Evolutionary conservation across 2,797 vertebrate genomes (phyloP), one percentile per base, ranked within the genome.

Genomic region (Gastrophryne carolinensis): DNA sequence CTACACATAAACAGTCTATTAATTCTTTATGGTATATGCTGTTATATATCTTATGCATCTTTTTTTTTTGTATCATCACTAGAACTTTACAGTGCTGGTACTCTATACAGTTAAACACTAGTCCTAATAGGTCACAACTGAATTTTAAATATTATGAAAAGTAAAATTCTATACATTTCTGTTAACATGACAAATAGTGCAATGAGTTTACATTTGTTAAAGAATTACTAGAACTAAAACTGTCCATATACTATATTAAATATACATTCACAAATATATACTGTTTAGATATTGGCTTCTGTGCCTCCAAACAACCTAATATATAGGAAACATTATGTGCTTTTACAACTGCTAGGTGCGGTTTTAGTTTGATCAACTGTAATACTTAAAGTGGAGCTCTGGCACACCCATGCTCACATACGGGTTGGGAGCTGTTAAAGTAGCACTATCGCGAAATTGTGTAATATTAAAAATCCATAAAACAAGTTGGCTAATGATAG

Each of bases 261-360:
- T 68, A 53, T 54, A 69, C 66, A 69, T 69, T 69, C 34, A 68
- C 30, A 68, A 41, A 39, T 54, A n/a, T 17, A 26, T 50, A 21
- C n/a, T n/a, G n/a, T n/a, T n/a, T n/a, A n/a, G n/a, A n/a, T 12
- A 32, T 32, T 32, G 29, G 29, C 15, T 32, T 32, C 53, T 29
- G 17, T 10, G 53, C 27, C 15, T n/a, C 29, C 17, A 47, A 34
- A 57, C 27, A 26, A 23, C n/a, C 21, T n/a, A 44, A 44, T 7
- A 27, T 15, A 21, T 66, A 37, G 4, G 1, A 56, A 56, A 44
- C 3, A 26, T 23, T 12, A 8, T 44, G 66, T 69, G 66, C 66
- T 69, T 69, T 35, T 57, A 21, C 24, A 26, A 34, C 23, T 11
- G 50, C 44, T 47, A 47, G n/a, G n/a, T 47, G 44, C 44, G 21